These are phyloP conservation scores for Bombus superbus DNA, from an alignment of 1,140 invertebrate genomes.

Conservation along the genomic window DNA sequence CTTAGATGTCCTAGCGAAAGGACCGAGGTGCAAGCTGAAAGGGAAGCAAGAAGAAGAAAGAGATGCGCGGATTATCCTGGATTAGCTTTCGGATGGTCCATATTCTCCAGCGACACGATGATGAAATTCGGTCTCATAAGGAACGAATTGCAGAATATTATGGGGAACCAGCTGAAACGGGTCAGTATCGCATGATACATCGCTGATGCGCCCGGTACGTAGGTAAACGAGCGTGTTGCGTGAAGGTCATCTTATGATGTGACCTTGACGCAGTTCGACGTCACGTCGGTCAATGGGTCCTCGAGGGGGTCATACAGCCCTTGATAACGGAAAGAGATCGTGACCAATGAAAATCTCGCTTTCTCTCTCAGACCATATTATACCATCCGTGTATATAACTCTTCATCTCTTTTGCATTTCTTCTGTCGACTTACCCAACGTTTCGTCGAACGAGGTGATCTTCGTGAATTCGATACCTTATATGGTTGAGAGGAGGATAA, in stretches of 20 bases:
- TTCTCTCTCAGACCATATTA: background rate
- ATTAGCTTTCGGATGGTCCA: constrained; percentile 93
- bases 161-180: constrained; percentile 97
- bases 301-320: constrained; percentile 26
- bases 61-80: constrained; percentile 96
- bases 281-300: constrained; percentile 46
- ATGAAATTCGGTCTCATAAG: constrained; percentile 98
- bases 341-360: constrained; percentile 20
- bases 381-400: background rate
- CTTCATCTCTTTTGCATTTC: background rate
- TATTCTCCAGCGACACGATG: constrained; percentile 98
- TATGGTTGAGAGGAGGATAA: constrained; percentile 23
- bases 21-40: constrained; percentile 92
- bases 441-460: constrained; percentile 11
- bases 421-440: background rate
- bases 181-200: constrained; percentile 86
- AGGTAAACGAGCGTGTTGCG: constrained; percentile 8
- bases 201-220: constrained; percentile 8
- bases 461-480: constrained; percentile 37
- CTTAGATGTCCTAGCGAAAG: constrained; percentile 93
- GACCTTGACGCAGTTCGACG: constrained; percentile 51
- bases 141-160: constrained; percentile 98
- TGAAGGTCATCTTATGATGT: constrained; percentile 49
- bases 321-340: constrained; percentile 15
- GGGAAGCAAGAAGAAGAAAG: constrained; percentile 89